Evolutionary conservation across 2,888 invertebrate species (phyloP), one percentile per base, ranked within the genome.

Genomic region (Eudasyphora cyanicolor): DNA sequence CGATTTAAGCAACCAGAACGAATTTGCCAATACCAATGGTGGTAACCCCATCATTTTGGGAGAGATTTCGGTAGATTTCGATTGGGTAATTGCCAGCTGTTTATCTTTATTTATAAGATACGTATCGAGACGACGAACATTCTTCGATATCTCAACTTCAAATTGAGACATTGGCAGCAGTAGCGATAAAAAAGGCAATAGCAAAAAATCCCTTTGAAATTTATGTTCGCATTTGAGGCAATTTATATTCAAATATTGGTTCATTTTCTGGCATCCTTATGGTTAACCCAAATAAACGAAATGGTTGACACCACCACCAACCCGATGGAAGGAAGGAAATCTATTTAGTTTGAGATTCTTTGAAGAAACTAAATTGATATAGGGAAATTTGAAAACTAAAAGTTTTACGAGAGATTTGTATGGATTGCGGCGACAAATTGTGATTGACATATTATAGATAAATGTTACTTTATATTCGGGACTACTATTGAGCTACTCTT

Each of bases 21-120:
- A 84, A 84, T 54, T 73, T 64, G 73, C 73, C 78, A 51, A 73
- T 81, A 62, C 24, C 62, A 24, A 75, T 78, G 67, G 67, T 67
- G 67, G 67, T 81, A 79, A 84, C 81, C 84, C 84, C 76, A 79
- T 81, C 84, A 42, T 74, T 77, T 64, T 76, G 35, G 17, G 38
- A 57, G 54, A 57, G 24, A 64, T 81, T 71, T 42, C 12, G 21
- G 29, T 45, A 69, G 81, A 81, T 76, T 73, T 27, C 73, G 73
- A 51, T 73, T 42, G 51, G 62, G 82, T 84, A 84, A 86, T 85
- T 86, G 84, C 77, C 86, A 86, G 85, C 86, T 86, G 86, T 84
- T 86, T 84, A 76, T 86, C 82, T 85, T 82, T 78, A 67, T 80
- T 64, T 42, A 27, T 51, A 71, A 14, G 54, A 35, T 12, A 42